A percentile compares a stretch with the other conserved stretches of the same genome.
Conservation (phyloP, 2,888 invertebrate genomes). For the Caenorhabditis panamensis region DNA sequence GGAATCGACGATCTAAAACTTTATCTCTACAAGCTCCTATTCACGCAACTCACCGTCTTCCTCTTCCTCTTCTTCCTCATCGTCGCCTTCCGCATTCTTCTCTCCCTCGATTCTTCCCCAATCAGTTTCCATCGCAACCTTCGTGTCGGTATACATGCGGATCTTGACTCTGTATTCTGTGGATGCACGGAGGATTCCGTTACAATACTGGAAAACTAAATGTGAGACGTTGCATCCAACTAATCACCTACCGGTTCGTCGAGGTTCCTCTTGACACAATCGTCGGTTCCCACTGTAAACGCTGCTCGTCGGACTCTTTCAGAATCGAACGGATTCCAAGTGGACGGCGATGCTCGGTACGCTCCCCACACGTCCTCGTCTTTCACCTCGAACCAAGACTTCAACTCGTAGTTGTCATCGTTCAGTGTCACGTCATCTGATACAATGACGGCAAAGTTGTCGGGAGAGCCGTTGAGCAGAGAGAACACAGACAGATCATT, state of each 20-base stretch:
- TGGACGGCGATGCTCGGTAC: constrained; percentile 75
- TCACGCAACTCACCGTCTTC: constrained; percentile 40
- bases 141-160: constrained; percentile 77
- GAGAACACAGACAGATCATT: constrained; percentile 77
- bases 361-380: constrained; percentile 74
- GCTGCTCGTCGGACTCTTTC: constrained; percentile 66
- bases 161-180: constrained; percentile 78
- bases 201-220: constrained; percentile 74
- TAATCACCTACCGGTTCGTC: constrained; percentile 74
- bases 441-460: constrained; percentile 79
- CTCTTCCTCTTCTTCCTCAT: constrained; percentile 65
- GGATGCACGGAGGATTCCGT: constrained; percentile 76
- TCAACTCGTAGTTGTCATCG: constrained; percentile 78
- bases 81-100: constrained; percentile 59
- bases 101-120: constrained; percentile 77
- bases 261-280: constrained; percentile 75
- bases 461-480: constrained; percentile 76
- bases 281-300: constrained; percentile 78
- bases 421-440: constrained; percentile 75
- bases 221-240: background rate
- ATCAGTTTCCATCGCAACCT: constrained; percentile 79
- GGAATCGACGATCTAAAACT: constrained; percentile 75
- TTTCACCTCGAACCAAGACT: constrained; percentile 79
- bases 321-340: constrained; percentile 75
- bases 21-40: background rate